These are phyloP conservation scores for Cyanistes caeruleus DNA, from an alignment of 2,113 vertebrate genomes.

Conservation along the genomic window DNA sequence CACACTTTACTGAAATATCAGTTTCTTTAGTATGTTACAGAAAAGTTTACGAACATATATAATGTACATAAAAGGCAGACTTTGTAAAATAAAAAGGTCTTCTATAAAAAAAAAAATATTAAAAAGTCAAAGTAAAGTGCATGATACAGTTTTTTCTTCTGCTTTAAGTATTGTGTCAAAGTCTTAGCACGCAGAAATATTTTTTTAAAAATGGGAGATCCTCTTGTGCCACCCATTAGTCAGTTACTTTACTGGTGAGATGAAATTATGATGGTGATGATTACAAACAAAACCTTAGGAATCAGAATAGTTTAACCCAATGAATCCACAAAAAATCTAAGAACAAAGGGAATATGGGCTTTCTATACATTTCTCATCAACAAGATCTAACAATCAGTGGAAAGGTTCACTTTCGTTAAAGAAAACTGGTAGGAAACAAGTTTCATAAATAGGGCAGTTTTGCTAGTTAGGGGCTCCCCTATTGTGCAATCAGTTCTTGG, in stretches of 20 bases:
- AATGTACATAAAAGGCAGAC: slow-evolving; percentile 73
- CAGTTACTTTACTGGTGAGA: background rate
- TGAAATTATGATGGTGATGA: background rate
- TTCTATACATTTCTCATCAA: background rate
- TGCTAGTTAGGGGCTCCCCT: background rate
- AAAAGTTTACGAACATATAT: slow-evolving; percentile 72
- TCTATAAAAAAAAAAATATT: slow-evolving; percentile 75
- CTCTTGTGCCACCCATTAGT: slow-evolving; percentile 8
- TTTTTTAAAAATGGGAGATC: slow-evolving; percentile 13
- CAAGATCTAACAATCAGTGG: background rate
- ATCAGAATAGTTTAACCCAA: background rate
- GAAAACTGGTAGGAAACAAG: background rate
- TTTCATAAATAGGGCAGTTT: background rate
- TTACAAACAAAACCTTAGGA: background rate
- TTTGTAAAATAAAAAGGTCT: slow-evolving; percentile 75
- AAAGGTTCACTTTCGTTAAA: background rate
- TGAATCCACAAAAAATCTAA: background rate
- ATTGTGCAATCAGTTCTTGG: background rate
- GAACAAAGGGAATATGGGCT: background rate
- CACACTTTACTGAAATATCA: slow-evolving; percentile 80
- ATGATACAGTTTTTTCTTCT: slow-evolving; percentile 62
- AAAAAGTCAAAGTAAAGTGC: slow-evolving; percentile 83
- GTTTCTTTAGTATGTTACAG: slow-evolving; percentile 82
- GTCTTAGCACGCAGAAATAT: slow-evolving; percentile 6
- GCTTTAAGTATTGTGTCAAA: slow-evolving; percentile 47